Percentiles rank a stretch among this genome's conserved stretches.
Evolutionary conservation across 2,113 vertebrate genomes (phyloP).

Genomic region (Pomatorhinus ruficollis): DNA sequence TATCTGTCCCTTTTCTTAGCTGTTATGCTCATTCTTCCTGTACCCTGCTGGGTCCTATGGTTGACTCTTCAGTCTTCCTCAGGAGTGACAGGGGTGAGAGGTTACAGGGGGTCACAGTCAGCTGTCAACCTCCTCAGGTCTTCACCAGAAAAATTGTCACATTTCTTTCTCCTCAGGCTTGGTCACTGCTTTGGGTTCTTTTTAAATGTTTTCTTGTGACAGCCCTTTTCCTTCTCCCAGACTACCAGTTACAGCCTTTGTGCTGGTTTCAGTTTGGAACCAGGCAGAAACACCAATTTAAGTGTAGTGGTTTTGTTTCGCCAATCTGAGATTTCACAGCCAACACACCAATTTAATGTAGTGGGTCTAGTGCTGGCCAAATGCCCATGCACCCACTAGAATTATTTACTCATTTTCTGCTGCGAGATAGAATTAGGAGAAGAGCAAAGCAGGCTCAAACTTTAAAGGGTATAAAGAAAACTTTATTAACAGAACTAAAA

Average conservation of each 20-base stretch:
- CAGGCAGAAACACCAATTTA: not conserved
- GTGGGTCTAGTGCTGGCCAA: not conserved
- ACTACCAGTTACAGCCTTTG: not conserved
- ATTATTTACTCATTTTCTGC: not conserved
- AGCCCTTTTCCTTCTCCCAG: not conserved
- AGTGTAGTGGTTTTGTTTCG: not conserved
- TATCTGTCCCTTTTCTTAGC: not conserved
- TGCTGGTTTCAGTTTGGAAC: not conserved
- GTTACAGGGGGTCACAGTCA: not conserved
- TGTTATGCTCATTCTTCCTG: not conserved
- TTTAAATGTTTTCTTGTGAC: not conserved
- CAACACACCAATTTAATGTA: not conserved
- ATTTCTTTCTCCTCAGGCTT: not conserved
- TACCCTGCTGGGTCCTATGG: not conserved
- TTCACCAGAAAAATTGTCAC: not conserved
- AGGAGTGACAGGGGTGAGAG: fast-evolving
- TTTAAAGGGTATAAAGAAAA: not conserved
- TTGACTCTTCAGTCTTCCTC: not conserved
- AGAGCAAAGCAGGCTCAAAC: not conserved
- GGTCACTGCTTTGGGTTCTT: not conserved
- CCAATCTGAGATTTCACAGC: not conserved
- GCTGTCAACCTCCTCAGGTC: not conserved
- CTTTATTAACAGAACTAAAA: not conserved
- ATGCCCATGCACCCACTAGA: not conserved
- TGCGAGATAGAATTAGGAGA: not conserved